Conservation (phyloP, 2,113 vertebrate genomes). For the Cygnus buccinator region DNA sequence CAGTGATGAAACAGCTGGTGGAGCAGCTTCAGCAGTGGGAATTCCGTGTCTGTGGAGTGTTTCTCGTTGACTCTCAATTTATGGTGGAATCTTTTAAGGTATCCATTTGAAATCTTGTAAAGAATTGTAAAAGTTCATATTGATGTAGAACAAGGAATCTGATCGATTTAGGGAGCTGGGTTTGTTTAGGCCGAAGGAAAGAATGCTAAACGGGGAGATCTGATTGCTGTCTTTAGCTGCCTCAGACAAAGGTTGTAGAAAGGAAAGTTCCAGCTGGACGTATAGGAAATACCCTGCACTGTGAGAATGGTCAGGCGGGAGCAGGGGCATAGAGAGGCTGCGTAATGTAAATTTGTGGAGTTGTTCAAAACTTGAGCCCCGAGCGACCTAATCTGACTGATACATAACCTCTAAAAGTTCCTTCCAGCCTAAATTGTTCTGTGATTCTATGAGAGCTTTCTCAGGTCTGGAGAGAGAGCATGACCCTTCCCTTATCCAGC, state of each 20-base stretch:
- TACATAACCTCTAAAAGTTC: not conserved
- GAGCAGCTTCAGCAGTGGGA: constrained; percentile 98
- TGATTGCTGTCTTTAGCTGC: not conserved
- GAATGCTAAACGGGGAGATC: not conserved
- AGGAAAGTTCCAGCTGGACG: not conserved
- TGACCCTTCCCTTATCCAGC: not conserved
- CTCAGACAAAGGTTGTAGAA: not conserved
- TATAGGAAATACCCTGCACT: not conserved
- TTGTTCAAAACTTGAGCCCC: not conserved
- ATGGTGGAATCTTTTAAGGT: constrained; percentile 99
- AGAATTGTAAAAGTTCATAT: not conserved
- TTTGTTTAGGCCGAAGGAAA: not conserved
- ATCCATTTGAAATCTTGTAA: not conserved
- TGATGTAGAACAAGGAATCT: not conserved
- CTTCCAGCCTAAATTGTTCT: not conserved
- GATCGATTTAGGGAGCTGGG: not conserved
- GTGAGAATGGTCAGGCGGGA: not conserved
- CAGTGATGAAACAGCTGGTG: constrained; percentile 95
- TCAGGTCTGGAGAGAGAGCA: not conserved
- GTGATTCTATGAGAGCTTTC: not conserved
- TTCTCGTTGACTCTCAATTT: constrained; percentile 97
- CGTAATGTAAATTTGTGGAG: not conserved
- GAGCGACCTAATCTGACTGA: not conserved
- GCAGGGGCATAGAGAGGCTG: not conserved
- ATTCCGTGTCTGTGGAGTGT: constrained; percentile 95